Percentiles rank a stretch among this genome's conserved stretches.
Evolutionary conservation across 1,140 invertebrate species (phyloP).

Genomic region (Drosophila arawakana): DNA sequence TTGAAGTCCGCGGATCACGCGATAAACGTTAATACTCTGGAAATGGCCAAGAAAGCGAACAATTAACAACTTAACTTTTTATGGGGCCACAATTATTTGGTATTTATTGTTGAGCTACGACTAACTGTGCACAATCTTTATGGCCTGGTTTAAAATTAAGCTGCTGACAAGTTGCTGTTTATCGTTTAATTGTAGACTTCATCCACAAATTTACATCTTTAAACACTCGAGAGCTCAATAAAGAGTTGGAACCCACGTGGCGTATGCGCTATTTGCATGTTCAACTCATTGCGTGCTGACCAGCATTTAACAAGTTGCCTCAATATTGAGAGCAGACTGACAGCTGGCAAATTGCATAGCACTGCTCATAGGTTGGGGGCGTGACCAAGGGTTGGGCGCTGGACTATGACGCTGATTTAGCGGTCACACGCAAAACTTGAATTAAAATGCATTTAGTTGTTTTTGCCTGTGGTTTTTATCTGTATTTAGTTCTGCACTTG

Average conservation of each 20-base stretch:
- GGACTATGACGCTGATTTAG: conserved; percentile 49
- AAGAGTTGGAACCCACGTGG: conserved; percentile 12
- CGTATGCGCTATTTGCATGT: conserved; percentile 62
- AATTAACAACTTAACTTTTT: conserved; percentile 82
- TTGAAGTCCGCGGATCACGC: conserved; percentile 51
- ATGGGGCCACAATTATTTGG: conserved; percentile 77
- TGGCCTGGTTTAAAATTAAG: conserved; percentile 61
- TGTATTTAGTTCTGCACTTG: conserved; percentile 17
- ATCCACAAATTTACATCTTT: not conserved
- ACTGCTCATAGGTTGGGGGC: conserved; percentile 3
- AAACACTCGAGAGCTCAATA: not conserved
- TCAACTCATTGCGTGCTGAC: conserved; percentile 43
- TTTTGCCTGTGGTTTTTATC: not conserved
- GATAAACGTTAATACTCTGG: conserved; percentile 32
- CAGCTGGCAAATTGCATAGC: conserved; percentile 68
- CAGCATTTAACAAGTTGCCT: conserved; percentile 34
- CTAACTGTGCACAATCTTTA: conserved; percentile 62
- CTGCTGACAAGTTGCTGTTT: conserved; percentile 42
- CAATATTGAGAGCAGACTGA: conserved; percentile 45
- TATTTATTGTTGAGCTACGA: conserved; percentile 71
- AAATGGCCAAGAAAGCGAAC: conserved; percentile 39
- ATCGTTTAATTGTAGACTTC: conserved; percentile 14
- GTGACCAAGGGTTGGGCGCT: conserved; percentile 8
- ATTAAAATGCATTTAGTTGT: conserved; percentile 66
- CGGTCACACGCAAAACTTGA: conserved; percentile 64